Base-by-base conservation (phyloP, 1,140 invertebrate genomes). In the Drosophila subpulchrella region DNA sequence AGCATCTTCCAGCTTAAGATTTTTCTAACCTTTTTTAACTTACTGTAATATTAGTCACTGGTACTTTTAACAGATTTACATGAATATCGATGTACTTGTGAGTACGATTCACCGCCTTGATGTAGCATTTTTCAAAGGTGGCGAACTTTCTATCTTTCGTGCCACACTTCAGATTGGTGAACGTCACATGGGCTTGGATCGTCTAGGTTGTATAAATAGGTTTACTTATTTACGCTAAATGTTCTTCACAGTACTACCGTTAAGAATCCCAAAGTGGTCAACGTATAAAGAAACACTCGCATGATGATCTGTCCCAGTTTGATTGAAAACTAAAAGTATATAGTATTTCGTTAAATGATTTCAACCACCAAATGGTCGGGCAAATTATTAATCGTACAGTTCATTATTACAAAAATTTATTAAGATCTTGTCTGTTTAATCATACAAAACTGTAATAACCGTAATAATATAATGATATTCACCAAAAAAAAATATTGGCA, bases 71-170 rank as follows among this genome's bases (percentile, higher is more conserved):
- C 1, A 80, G 4, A 34, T 42, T 66, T 0, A 10, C 30, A 34
- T 68, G 27, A 0, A 78, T 3, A 20, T 47, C 58, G 0, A 85
- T 48, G 15, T 78, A 85, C 20, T 86, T 85, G 17, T 81, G 75
- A 0, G 78, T 67, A 10, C 82, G 82, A 54, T 86, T 86, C 6
- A 85, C 65, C 0, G 78, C 78, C 42, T 81, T 86, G 2, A 86
- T 79, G 4, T 63, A 8, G 12, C 82, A 86, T 13, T 60, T 34
- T 10, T 59, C 1, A 6, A 78, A 68, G 0, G 44, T 17, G 0
- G 32, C 36, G 8, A 51, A 55, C 0, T 6, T 46, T 3, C n/a
- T 30, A 17, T 75, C 57, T 4, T 2, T 2, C 7, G 15, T 41
- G 0, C 12, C 55, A 38, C 82, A 85, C 12, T 81, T 86, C 0